These are phyloP conservation scores for Drosophila pruinosa DNA, from an alignment of 1,140 invertebrate genomes.

Conservation along the genomic window DNA sequence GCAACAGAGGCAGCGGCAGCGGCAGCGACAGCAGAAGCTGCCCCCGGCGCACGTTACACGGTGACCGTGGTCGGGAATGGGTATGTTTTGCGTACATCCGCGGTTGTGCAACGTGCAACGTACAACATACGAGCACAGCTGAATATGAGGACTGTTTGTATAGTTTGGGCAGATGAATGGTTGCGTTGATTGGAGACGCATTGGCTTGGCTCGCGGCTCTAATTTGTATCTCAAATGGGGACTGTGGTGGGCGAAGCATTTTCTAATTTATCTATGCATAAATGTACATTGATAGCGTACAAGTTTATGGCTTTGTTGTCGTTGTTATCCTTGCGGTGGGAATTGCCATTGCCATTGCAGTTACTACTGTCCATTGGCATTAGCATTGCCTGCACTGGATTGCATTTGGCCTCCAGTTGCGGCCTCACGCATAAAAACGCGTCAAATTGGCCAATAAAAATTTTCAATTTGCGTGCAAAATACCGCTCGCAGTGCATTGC, in stretches of 20 bases:
- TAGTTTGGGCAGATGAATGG: slow-evolving; percentile 44
- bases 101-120: slow-evolving; percentile 55
- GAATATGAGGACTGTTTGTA: slow-evolving; percentile 17
- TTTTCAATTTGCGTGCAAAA: background rate
- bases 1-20: no score
- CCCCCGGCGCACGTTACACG: slow-evolving; percentile 69
- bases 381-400: no score
- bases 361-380: no score
- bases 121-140: slow-evolving; percentile 1
- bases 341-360: slow-evolving; percentile 14
- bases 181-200: slow-evolving; percentile 31
- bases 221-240: slow-evolving; percentile 67
- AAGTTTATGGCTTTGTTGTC: slow-evolving; percentile 66
- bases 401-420: background rate
- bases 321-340: slow-evolving; percentile 49
- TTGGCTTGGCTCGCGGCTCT: slow-evolving; percentile 44
- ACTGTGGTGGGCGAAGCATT: slow-evolving; percentile 36
- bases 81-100: slow-evolving; percentile 61
- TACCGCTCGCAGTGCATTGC: background rate
- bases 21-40: slow-evolving; percentile 58
- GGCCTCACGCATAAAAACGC: slow-evolving; percentile 3
- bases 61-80: slow-evolving; percentile 17
- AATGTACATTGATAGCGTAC: slow-evolving; percentile 67
- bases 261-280: slow-evolving; percentile 72
- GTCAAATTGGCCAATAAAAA: slow-evolving; percentile 5